Evolutionary conservation across 2,113 vertebrate species (phyloP).

Genomic region (Nothocercus nigrocapillus): DNA sequence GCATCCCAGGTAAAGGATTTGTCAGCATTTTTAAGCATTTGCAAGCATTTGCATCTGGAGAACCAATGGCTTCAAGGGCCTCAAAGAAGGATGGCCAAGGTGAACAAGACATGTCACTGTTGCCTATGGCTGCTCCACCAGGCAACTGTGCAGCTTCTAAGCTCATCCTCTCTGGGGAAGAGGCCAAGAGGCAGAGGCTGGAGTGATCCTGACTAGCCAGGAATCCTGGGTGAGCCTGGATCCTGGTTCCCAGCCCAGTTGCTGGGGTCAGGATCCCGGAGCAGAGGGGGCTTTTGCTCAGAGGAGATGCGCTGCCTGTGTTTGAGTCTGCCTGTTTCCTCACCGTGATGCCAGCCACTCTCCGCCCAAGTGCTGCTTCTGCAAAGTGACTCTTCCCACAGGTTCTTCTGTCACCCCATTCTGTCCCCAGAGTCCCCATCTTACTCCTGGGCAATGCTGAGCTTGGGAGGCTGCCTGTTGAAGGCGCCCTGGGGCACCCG

Average conservation of each 20-base stretch:
- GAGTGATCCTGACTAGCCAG: no score
- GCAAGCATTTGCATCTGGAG: no score
- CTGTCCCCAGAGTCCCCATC: slow-evolving; percentile 32
- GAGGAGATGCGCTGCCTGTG: neutral
- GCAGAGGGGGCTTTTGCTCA: neutral
- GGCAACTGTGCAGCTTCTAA: no score
- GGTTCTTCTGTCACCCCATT: neutral
- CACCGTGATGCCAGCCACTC: fast-evolving
- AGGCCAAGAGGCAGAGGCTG: no score
- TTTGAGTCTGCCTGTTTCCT: fast-evolving
- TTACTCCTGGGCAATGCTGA: neutral
- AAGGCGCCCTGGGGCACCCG: neutral
- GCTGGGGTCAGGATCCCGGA: neutral
- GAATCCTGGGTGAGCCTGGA: no score
- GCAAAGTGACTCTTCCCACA: neutral
- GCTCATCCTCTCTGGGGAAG: no score
- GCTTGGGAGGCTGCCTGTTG: neutral
- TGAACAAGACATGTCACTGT: no score
- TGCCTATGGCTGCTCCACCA: no score
- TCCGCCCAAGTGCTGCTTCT: neutral
- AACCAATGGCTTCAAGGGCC: no score
- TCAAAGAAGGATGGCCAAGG: no score
- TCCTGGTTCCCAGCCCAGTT: neutral
- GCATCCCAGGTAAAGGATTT: neutral
- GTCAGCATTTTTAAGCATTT: no score